These are phyloP conservation scores for Gallinago solitaria DNA, from an alignment of 2,797 vertebrate species.

Conservation along the genomic window DNA sequence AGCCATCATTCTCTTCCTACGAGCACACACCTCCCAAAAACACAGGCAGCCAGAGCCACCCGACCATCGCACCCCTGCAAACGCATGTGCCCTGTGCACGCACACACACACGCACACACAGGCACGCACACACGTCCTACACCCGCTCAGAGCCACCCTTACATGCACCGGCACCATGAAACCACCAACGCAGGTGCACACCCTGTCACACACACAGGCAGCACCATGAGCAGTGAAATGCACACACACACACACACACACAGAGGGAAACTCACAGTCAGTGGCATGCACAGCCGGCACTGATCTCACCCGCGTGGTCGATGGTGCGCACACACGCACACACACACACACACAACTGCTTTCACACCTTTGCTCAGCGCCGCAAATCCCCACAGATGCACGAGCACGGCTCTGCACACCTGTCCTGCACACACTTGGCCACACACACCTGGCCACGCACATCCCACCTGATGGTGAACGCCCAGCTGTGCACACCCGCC, in stretches of 20 bases:
- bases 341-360: accelerated
- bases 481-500: not conserved
- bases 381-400: accelerated
- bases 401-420: accelerated
- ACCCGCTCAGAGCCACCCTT: accelerated
- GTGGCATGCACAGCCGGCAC: accelerated
- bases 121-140: not conserved
- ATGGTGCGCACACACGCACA: too few relatives aligned
- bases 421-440: not conserved
- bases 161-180: accelerated
- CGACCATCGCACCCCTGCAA: not conserved
- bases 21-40: not conserved
- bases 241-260: not conserved
- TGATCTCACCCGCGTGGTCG: accelerated
- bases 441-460: not conserved
- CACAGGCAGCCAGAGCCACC: not conserved
- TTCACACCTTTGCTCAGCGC: not conserved
- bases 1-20: not conserved
- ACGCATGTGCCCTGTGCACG: accelerated
- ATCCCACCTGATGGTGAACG: accelerated
- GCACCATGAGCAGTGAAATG: accelerated
- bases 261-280: accelerated
- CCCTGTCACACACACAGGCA: accelerated
- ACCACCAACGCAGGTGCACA: not conserved
- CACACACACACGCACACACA: accelerated